Evolutionary conservation across 2,888 invertebrate species (phyloP).

Genomic region (Notodonta dromedarius): DNA sequence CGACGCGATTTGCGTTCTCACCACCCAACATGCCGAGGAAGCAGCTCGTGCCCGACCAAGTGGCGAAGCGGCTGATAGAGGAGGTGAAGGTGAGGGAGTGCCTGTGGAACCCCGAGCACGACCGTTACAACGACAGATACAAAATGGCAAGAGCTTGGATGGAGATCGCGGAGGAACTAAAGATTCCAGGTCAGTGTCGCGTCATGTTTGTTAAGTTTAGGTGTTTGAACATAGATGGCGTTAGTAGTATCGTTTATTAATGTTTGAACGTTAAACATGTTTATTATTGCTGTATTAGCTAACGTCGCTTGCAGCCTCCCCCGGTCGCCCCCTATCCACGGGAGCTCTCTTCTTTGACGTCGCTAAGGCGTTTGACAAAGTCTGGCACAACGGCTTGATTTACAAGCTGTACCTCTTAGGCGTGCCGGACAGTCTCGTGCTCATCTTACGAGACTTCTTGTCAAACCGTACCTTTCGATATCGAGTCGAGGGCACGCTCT

Average conservation of each 20-base stretch:
- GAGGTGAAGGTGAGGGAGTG: slow-evolving; percentile 49
- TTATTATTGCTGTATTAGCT: too few species aligned
- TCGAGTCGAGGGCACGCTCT: too few species aligned
- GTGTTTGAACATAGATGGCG: slow-evolving; percentile 34
- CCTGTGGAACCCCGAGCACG: slow-evolving; percentile 52
- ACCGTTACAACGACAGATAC: slow-evolving; percentile 49
- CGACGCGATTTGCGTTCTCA: slow-evolving; percentile 23
- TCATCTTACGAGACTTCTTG: too few species aligned
- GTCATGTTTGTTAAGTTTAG: slow-evolving; percentile 9
- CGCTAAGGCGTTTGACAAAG: too few species aligned
- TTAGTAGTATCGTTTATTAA: slow-evolving; percentile 13
- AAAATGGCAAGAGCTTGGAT: slow-evolving; percentile 48
- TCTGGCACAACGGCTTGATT: too few species aligned
- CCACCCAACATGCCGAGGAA: slow-evolving; percentile 26
- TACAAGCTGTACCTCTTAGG: too few species aligned
- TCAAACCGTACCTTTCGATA: too few species aligned
- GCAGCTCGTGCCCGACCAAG: slow-evolving; percentile 24
- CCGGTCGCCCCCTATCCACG: too few species aligned
- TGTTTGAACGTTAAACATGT: not conserved
- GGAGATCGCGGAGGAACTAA: slow-evolving; percentile 43
- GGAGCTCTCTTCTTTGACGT: too few species aligned
- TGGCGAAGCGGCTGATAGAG: slow-evolving; percentile 37
- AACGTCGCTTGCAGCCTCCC: too few species aligned
- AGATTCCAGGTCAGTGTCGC: slow-evolving; percentile 48
- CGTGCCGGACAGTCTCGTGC: too few species aligned